A percentile compares a stretch with the other conserved stretches of the same genome.
Evolutionary conservation across 2,797 vertebrate species (phyloP).

Genomic region (Lacerta bilineata): DNA sequence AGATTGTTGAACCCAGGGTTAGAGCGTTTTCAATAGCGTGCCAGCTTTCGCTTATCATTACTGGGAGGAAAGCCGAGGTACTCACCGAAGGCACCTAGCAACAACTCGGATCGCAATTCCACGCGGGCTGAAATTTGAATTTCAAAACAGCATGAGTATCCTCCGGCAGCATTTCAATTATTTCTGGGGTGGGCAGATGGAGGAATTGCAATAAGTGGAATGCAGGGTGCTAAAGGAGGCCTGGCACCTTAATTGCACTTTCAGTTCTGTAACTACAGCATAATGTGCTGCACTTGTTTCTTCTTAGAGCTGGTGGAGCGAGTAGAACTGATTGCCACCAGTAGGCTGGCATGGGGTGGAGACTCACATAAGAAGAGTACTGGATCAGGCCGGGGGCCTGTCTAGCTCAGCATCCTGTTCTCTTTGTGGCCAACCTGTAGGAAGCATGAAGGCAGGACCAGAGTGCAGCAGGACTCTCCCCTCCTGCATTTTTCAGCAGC

Average conservation of each 20-base stretch:
- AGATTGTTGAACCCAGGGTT: slow-evolving; percentile 18
- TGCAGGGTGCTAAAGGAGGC: not conserved
- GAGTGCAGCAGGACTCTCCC: too few relatives aligned
- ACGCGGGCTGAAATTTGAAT: not conserved
- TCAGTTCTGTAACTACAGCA: fast-evolving
- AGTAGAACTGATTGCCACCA: not conserved
- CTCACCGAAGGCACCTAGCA: not conserved
- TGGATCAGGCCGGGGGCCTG: too few relatives aligned
- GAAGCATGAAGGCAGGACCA: too few relatives aligned
- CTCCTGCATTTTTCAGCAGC: too few relatives aligned
- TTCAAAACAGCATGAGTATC: not conserved
- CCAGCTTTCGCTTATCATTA: not conserved
- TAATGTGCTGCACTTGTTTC: not conserved
- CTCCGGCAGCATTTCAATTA: not conserved
- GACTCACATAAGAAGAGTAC: too few relatives aligned
- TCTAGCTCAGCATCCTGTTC: too few relatives aligned
- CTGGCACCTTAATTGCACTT: not conserved
- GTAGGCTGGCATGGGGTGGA: too few relatives aligned
- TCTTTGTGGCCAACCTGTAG: too few relatives aligned
- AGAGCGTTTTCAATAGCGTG: not conserved
- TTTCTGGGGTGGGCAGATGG: not conserved
- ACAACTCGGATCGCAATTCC: slow-evolving; percentile 7
- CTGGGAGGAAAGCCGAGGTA: not conserved
- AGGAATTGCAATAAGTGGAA: not conserved
- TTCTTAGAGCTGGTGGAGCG: not conserved